phyloP scores from a whole-genome alignment of 1,140 invertebrate genomes.

The Ooceraea biroi region DNA sequence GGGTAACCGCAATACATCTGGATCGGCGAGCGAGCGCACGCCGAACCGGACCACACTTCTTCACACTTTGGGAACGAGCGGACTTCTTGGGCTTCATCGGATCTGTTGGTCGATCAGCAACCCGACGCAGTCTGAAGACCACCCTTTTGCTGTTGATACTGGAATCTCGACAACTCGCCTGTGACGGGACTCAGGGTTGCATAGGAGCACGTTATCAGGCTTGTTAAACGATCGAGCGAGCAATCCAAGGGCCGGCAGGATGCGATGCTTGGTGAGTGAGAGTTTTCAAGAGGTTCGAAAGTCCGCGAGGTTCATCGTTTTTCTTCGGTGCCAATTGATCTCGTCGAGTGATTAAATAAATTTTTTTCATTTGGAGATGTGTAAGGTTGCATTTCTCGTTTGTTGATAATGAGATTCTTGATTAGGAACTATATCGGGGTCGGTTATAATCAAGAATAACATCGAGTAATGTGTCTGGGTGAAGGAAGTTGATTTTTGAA shows the following conservation, averaged over 20 bases:
- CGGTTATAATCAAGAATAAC: too few relatives aligned
- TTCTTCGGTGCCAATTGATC: neutral
- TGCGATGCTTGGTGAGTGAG: slow-evolving; percentile 76
- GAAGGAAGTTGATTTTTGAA: too few relatives aligned
- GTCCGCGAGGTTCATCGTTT: too few relatives aligned
- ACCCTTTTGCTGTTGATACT: neutral
- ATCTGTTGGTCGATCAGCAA: neutral
- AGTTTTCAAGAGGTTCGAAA: neutral
- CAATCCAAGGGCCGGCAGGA: slow-evolving; percentile 41
- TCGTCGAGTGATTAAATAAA: neutral
- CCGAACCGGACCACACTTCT: neutral
- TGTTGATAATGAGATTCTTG: too few relatives aligned
- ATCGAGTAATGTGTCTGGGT: too few relatives aligned
- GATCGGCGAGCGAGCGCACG: slow-evolving; percentile 59
- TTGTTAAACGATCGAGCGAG: neutral
- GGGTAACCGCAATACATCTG: slow-evolving; percentile 77
- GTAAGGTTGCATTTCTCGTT: too few relatives aligned
- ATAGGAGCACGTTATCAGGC: slow-evolving; percentile 1
- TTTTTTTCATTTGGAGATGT: neutral
- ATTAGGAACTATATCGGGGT: too few relatives aligned
- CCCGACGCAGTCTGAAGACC: neutral
- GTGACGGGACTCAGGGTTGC: neutral
- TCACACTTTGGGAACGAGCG: neutral
- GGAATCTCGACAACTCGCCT: neutral
- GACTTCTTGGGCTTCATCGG: neutral